phyloP scores from a whole-genome alignment of 2,888 invertebrate genomes.

The Myathropa florea region DNA sequence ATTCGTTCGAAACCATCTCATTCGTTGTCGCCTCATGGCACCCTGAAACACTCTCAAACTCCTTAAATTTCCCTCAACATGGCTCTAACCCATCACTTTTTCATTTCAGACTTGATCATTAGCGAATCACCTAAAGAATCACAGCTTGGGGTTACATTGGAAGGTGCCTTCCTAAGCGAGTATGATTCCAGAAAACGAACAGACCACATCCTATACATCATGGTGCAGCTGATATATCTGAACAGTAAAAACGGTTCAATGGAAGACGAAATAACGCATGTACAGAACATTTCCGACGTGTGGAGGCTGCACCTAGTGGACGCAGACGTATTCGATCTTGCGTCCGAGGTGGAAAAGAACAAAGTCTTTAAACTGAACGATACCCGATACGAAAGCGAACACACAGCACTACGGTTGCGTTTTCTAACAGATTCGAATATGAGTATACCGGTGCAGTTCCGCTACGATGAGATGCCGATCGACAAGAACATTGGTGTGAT shows the following conservation, averaged over 20 bases:
- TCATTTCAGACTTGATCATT: slow-evolving; percentile 76
- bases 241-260: slow-evolving; percentile 56
- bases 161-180: slow-evolving; percentile 84
- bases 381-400: slow-evolving; percentile 59
- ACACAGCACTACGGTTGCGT: slow-evolving; percentile 75
- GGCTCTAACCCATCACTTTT: not conserved
- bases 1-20: no score
- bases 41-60: not conserved
- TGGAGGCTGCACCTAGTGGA: slow-evolving; percentile 79
- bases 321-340: slow-evolving; percentile 77
- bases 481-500: slow-evolving; percentile 85
- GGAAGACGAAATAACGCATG: slow-evolving; percentile 38
- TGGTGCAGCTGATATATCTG: slow-evolving; percentile 79
- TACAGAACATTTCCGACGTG: slow-evolving; percentile 64
- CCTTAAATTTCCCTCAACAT: not conserved
- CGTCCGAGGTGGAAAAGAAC: slow-evolving; percentile 81
- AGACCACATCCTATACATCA: slow-evolving; percentile 80
- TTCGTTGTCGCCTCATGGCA: no score
- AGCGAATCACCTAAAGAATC: slow-evolving; percentile 77
- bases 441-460: slow-evolving; percentile 81
- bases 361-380: slow-evolving; percentile 75
- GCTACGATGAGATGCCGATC: slow-evolving; percentile 85
- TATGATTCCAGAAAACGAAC: slow-evolving; percentile 82
- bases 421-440: slow-evolving; percentile 76
- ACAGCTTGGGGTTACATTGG: slow-evolving; percentile 82